These are phyloP conservation scores for Pluvianellus socialis DNA, from an alignment of 2,113 vertebrate species.

Conservation along the genomic window DNA sequence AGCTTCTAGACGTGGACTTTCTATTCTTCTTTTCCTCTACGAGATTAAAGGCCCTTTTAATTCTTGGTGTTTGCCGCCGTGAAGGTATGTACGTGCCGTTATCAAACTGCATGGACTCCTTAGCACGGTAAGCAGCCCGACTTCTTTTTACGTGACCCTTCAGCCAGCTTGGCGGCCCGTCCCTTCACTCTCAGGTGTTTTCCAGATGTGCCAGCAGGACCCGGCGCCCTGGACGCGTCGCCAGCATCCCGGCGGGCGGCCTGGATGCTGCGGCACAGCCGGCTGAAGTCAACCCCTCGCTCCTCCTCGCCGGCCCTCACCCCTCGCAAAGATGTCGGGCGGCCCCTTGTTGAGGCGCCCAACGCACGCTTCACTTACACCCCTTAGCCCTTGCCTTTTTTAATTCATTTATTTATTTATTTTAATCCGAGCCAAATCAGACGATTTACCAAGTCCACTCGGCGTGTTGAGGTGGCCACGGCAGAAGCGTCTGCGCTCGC, in stretches of 20 bases:
- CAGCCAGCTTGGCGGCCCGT: neutral
- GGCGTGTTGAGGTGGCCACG: neutral
- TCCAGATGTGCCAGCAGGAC: accelerated
- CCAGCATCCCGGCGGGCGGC: neutral
- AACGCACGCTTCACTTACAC: accelerated
- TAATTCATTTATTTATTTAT: neutral
- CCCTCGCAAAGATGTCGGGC: accelerated
- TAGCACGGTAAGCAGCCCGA: accelerated
- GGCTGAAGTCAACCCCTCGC: neutral
- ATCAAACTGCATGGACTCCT: neutral
- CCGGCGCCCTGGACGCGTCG: accelerated
- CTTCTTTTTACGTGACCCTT: neutral
- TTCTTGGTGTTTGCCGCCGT: neutral
- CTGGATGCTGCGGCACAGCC: neutral
- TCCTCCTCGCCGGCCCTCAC: neutral
- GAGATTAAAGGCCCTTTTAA: neutral
- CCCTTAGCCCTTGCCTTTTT: accelerated
- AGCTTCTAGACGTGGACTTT: neutral
- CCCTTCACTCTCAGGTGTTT: neutral
- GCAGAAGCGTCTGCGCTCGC: accelerated
- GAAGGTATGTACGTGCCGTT: neutral
- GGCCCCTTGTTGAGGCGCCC: accelerated
- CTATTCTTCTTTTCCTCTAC: neutral
- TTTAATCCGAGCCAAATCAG: neutral
- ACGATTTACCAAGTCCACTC: too few relatives aligned